A percentile compares a stretch with the other conserved stretches of the same genome.
Conservation (phyloP, 1,140 invertebrate species). For the Eupristina koningsbergeri region DNA sequence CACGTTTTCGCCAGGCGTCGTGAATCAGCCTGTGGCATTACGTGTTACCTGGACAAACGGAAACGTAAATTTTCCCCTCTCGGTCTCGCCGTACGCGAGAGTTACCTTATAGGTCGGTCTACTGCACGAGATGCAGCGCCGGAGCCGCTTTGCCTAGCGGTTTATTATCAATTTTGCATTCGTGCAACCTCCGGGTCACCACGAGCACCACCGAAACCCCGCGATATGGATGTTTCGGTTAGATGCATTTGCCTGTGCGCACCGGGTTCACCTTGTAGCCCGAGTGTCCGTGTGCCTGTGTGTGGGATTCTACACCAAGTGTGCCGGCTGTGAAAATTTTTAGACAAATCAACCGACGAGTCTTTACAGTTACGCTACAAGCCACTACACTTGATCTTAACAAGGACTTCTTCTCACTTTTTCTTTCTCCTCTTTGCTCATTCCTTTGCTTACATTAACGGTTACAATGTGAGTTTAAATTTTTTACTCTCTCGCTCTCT, state of each 20-base stretch:
- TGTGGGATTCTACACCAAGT: not conserved
- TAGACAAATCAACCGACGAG: slow-evolving; percentile 21
- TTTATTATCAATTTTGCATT: slow-evolving; percentile 60
- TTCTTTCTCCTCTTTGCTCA: slow-evolving; percentile 15
- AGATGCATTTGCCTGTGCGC: not conserved
- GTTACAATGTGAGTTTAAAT: not conserved
- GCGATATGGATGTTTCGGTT: slow-evolving; percentile 4
- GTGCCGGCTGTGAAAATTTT: slow-evolving; percentile 8
- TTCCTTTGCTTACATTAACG: slow-evolving; percentile 17
- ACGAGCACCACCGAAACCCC: not conserved
- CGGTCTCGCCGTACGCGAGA: not conserved
- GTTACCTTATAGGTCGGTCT: slow-evolving; percentile 29
- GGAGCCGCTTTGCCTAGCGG: slow-evolving; percentile 37
- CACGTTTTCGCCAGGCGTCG: slow-evolving; percentile 58
- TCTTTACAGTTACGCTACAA: slow-evolving; percentile 36
- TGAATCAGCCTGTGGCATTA: slow-evolving; percentile 57
- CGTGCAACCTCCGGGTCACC: slow-evolving; percentile 36
- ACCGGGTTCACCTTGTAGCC: no score
- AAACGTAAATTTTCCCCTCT: slow-evolving; percentile 56
- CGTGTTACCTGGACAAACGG: slow-evolving; percentile 56
- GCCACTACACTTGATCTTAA: slow-evolving; percentile 35
- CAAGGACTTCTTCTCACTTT: slow-evolving; percentile 43
- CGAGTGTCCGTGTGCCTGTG: not conserved
- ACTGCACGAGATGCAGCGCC: not conserved
- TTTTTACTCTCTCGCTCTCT: slow-evolving; percentile 6